Percentiles rank a stretch among this genome's conserved stretches.
Evolutionary conservation across 1,140 invertebrate genomes (phyloP).

Genomic region (Tachypleus tridentatus): DNA sequence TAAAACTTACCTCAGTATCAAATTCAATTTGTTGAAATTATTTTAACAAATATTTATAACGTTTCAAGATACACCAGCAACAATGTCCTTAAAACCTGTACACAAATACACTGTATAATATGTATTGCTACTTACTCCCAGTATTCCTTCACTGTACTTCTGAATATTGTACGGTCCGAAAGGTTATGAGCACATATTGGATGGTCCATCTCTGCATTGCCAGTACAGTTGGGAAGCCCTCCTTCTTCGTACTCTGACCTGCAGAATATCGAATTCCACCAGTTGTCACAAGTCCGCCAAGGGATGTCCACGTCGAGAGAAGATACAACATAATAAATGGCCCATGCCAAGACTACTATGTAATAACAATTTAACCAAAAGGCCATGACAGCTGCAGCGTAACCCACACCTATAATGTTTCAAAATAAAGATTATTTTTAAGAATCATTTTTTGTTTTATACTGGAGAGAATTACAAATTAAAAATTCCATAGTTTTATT

Average conservation of each 20-base stretch:
- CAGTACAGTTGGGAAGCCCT: slow-evolving; percentile 29
- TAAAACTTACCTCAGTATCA: no score
- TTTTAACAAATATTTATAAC: no score
- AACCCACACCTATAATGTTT: slow-evolving; percentile 89
- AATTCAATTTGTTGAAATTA: no score
- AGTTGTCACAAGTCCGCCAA: slow-evolving; percentile 89
- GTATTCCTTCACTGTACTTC: slow-evolving; percentile 77
- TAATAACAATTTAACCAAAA: slow-evolving; percentile 99
- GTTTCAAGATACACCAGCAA: no score
- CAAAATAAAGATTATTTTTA: no score
- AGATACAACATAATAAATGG: slow-evolving; percentile 91
- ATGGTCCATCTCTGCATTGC: no score
- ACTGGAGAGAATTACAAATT: no score
- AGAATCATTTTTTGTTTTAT: no score
- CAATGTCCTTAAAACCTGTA: no score
- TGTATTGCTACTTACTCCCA: slow-evolving; percentile 65
- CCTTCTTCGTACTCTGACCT: slow-evolving; percentile 33
- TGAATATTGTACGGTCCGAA: slow-evolving; percentile 12
- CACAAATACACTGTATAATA: no score
- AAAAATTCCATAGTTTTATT: no score
- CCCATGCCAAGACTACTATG: slow-evolving; percentile 97
- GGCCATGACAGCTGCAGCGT: slow-evolving; percentile 95
- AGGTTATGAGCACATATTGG: slow-evolving; percentile 27
- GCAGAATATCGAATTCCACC: slow-evolving; percentile 66
- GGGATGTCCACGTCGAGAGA: slow-evolving; percentile 76